phyloP scores from a whole-genome alignment of 1,140 invertebrate species.

The Euwallacea fornicatus region DNA sequence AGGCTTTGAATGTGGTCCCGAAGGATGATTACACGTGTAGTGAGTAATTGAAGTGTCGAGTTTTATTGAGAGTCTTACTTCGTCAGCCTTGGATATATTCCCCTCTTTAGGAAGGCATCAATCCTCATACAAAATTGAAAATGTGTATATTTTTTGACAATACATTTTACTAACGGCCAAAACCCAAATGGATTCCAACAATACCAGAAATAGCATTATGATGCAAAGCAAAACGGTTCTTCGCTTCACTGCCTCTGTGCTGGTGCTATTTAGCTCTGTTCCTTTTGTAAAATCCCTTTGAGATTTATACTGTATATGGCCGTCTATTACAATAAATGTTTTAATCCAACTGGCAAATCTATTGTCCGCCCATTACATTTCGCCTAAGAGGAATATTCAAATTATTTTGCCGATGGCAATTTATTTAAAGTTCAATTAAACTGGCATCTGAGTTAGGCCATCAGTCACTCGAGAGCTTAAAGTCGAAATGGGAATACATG shows the following conservation, averaged over 20 bases:
- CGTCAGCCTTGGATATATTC: too few species aligned
- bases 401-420: too few species aligned
- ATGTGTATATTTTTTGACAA: not conserved
- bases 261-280: conserved; percentile 1
- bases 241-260: conserved; percentile 1
- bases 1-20: not conserved
- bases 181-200: not conserved
- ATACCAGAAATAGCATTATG: conserved; percentile 4
- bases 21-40: not conserved
- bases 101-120: too few species aligned
- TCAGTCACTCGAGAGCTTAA: too few species aligned
- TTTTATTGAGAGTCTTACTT: too few species aligned
- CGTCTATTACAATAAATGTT: not conserved
- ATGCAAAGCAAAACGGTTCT: not conserved
- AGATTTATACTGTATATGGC: not conserved
- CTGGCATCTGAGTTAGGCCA: too few species aligned
- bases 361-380: not conserved
- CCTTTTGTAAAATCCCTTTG: conserved; percentile 1
- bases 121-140: not conserved
- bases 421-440: too few species aligned
- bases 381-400: too few species aligned
- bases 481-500: too few species aligned
- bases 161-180: not conserved
- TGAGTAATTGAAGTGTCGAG: not conserved
- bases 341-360: not conserved